These are phyloP conservation scores for Laothoe populi DNA, from an alignment of 2,888 invertebrate species.

Conservation along the genomic window DNA sequence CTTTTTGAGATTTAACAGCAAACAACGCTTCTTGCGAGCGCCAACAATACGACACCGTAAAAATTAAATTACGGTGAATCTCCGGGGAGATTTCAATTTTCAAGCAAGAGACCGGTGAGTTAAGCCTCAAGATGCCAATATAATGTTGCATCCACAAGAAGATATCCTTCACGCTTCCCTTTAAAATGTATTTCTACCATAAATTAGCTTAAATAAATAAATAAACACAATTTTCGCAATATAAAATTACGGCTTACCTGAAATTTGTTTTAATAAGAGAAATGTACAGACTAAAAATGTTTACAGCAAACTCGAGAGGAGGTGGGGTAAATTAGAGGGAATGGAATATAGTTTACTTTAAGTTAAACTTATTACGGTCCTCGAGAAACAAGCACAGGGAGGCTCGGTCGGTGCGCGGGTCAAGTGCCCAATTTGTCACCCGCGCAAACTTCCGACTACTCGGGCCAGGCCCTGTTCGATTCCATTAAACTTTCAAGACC, in stretches of 20 bases:
- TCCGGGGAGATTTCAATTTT: constrained; percentile 73
- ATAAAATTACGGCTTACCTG: constrained; percentile 37
- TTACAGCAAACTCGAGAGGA: constrained; percentile 57
- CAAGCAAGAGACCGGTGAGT: constrained; percentile 61
- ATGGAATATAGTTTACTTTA: constrained; percentile 84
- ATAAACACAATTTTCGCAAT: constrained; percentile 30
- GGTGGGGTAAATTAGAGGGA: constrained; percentile 80
- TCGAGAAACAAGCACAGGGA: constrained; percentile 79
- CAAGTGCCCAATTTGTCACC: constrained; percentile 85
- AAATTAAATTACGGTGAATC: constrained; percentile 78
- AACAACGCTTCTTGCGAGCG: constrained; percentile 62
- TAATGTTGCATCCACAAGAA: constrained; percentile 59
- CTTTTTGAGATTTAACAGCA: constrained; percentile 62
- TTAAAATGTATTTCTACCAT: constrained; percentile 31
- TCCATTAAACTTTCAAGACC: constrained; percentile 85
- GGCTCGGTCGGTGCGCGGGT: constrained; percentile 76
- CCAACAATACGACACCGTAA: constrained; percentile 73
- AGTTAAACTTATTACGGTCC: constrained; percentile 85
- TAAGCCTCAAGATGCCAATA: constrained; percentile 61
- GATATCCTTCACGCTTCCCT: constrained; percentile 24
- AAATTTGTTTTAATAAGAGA: constrained; percentile 43
- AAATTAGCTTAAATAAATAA: constrained; percentile 32
- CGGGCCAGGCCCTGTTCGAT: constrained; percentile 77
- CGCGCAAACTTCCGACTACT: constrained; percentile 81
- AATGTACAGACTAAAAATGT: constrained; percentile 71